A percentile compares a stretch with the other conserved stretches of the same genome.
These are phyloP conservation scores for Myotis brandtii DNA, from an alignment of 2,113 vertebrate genomes.

Conservation along the genomic window DNA sequence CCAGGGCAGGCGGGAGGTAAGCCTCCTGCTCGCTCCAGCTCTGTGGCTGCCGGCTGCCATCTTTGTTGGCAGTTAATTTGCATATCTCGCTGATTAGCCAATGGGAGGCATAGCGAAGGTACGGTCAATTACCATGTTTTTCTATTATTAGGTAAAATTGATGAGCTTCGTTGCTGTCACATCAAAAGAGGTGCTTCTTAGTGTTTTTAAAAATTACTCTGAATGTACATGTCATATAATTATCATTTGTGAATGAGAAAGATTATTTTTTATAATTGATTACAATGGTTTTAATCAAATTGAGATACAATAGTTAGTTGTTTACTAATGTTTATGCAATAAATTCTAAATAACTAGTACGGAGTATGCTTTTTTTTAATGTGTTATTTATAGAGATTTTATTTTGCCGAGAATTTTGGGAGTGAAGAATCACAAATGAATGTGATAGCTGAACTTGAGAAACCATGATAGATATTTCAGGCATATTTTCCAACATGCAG, in stretches of 20 bases:
- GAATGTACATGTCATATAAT: not conserved
- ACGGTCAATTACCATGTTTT: too few species aligned
- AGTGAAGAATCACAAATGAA: not conserved
- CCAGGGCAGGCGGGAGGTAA: too few species aligned
- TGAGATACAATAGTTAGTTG: not conserved
- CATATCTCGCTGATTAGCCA: too few species aligned
- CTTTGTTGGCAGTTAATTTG: too few species aligned
- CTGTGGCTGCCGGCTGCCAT: too few species aligned
- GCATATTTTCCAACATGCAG: conserved; percentile 1
- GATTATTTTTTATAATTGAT: not conserved
- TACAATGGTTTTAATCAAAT: not conserved
- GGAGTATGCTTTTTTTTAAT: not conserved
- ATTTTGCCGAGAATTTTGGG: conserved; percentile 21
- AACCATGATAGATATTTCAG: not conserved
- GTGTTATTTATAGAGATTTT: not conserved
- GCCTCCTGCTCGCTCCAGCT: too few species aligned
- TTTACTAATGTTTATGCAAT: conserved; percentile 26
- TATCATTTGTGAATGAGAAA: not conserved
- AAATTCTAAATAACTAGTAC: not conserved
- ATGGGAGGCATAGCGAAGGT: too few species aligned
- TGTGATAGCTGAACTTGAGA: not conserved
- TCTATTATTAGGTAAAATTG: not conserved
- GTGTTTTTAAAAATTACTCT: not conserved
- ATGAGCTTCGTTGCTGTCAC: not conserved
- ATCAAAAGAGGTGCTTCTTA: not conserved